Evolutionary conservation across 2,888 invertebrate genomes (phyloP).

Genomic region (Caenorhabditis imperialis): DNA sequence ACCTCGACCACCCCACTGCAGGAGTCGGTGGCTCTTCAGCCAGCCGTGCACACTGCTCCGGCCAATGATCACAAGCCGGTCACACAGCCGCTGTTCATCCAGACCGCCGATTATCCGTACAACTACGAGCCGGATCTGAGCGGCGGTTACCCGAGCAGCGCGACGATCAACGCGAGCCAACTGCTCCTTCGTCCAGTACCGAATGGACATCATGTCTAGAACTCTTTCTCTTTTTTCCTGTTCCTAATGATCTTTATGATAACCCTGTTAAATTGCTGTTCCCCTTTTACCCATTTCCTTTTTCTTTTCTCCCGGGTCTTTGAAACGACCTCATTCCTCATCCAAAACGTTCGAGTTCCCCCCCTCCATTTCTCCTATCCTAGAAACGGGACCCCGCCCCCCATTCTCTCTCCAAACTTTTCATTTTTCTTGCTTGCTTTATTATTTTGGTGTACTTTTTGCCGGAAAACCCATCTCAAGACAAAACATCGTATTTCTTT

Average conservation of each 20-base stretch:
- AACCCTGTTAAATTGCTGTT: background rate
- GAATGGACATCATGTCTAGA: constrained; percentile 17
- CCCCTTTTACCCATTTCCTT: constrained; percentile 5
- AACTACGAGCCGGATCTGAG: constrained; percentile 12
- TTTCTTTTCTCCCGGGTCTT: constrained; percentile 12
- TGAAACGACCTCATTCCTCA: constrained; percentile 24
- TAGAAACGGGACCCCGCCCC: background rate
- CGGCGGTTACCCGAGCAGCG: constrained; percentile 40
- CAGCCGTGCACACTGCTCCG: constrained; percentile 8
- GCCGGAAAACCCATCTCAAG: constrained; percentile 31
- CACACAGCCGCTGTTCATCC: constrained; percentile 48
- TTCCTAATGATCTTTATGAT: background rate
- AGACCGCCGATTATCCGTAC: constrained; percentile 42
- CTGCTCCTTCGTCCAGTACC: constrained; percentile 48
- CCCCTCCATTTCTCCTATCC: background rate
- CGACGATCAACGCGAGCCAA: constrained; percentile 41
- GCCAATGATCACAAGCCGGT: constrained; percentile 39
- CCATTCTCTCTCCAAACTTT: background rate
- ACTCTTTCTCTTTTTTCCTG: background rate
- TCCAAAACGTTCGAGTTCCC: constrained; percentile 31
- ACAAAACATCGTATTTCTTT: constrained; percentile 14
- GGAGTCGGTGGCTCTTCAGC: too few species aligned
- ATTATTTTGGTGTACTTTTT: constrained; percentile 7
- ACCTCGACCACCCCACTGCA: background rate
- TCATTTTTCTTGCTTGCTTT: background rate